A percentile compares a stretch with the other conserved stretches of the same genome.
Evolutionary conservation across 2,113 vertebrate genomes (phyloP).

Genomic region (Saccopteryx leptura): DNA sequence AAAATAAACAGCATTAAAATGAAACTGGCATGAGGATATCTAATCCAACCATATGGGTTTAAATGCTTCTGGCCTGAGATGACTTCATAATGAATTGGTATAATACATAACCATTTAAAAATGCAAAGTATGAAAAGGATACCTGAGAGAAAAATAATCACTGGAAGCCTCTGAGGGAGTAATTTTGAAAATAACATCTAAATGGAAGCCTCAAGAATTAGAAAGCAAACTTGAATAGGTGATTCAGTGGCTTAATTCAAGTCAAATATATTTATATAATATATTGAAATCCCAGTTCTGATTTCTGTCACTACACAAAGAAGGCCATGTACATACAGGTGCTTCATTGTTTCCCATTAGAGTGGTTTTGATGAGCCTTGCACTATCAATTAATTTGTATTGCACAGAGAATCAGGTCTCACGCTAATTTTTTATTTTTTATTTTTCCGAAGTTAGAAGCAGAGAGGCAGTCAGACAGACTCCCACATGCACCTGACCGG

Average conservation of each 20-base stretch:
- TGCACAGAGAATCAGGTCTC: neutral
- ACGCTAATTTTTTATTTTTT: neutral
- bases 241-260: neutral
- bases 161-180: neutral
- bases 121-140: neutral
- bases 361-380: neutral
- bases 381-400: neutral
- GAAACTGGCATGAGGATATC: constrained; percentile 1
- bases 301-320: neutral
- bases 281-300: neutral
- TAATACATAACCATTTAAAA: neutral
- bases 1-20: constrained; percentile 50
- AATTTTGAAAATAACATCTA: constrained; percentile 3
- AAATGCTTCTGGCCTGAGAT: neutral
- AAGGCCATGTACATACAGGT: neutral
- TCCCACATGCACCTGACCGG: too few species aligned
- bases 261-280: neutral
- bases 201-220: neutral
- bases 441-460: too few species aligned
- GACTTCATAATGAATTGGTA: constrained; percentile 1
- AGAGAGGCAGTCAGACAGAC: too few species aligned
- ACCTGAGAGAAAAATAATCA: neutral
- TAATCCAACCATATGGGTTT: neutral
- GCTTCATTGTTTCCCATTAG: neutral
- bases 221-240: neutral